These are phyloP conservation scores for Heliangelus exortis DNA, from an alignment of 2,797 vertebrate species.

Conservation along the genomic window DNA sequence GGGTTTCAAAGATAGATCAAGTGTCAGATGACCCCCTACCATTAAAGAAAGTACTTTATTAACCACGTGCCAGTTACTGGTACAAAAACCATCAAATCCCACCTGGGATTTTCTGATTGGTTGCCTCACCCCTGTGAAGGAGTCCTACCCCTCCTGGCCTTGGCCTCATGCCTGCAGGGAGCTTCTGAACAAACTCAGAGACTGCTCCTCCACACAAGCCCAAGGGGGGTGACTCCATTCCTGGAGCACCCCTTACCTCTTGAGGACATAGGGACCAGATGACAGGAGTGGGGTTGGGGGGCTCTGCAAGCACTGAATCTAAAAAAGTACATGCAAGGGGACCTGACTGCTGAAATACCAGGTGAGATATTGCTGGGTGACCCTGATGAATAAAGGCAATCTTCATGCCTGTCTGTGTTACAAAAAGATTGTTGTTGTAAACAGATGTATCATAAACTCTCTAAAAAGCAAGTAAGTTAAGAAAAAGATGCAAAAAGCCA, in stretches of 20 bases:
- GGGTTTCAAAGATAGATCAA: not conserved
- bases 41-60: not conserved
- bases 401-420: not conserved
- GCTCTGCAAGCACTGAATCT: not conserved
- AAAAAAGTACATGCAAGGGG: not conserved
- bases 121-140: not conserved
- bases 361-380: not conserved
- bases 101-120: not conserved
- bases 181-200: not conserved
- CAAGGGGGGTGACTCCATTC: not conserved
- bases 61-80: not conserved
- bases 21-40: not conserved
- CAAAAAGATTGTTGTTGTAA: not conserved
- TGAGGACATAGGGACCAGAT: fast-evolving
- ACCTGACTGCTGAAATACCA: not conserved
- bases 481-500: not conserved
- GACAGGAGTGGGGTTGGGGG: not conserved
- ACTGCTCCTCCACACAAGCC: not conserved
- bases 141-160: not conserved
- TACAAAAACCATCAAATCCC: not conserved
- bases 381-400: not conserved
- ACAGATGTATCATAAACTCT: not conserved
- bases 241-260: not conserved
- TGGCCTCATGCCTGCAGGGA: not conserved
- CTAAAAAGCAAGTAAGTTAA: not conserved